These are phyloP conservation scores for Leuctra nigra DNA, from an alignment of 2,888 invertebrate genomes.

Conservation along the genomic window DNA sequence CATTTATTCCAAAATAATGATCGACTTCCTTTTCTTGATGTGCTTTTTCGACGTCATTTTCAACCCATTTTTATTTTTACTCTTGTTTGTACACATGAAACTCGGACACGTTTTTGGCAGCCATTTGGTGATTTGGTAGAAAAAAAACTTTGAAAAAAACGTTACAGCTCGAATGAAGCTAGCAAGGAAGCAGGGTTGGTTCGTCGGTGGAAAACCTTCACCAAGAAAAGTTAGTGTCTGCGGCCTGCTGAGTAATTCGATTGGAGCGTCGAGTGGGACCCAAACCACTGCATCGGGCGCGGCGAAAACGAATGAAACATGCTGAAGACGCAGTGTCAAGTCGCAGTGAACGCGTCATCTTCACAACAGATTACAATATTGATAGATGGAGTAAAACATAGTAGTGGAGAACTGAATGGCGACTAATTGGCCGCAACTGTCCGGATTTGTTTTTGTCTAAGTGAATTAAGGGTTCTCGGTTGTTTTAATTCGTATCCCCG, in stretches of 20 bases:
- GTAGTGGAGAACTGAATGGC: background rate
- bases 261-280: too few species aligned
- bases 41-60: too few species aligned
- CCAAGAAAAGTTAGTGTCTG: conserved; percentile 14
- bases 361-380: background rate
- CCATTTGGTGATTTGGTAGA: conserved; percentile 3
- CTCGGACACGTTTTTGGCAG: background rate
- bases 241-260: conserved; percentile 12
- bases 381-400: background rate
- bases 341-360: background rate
- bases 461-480: conserved; percentile 13
- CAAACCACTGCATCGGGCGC: background rate
- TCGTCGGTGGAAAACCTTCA: background rate
- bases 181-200: background rate
- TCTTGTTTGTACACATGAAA: too few species aligned
- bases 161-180: background rate
- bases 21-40: too few species aligned
- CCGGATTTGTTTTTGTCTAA: conserved; percentile 22
- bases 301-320: background rate
- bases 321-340: background rate
- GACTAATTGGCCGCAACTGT: conserved; percentile 16
- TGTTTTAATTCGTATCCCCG: conserved; percentile 2
- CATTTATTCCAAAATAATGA: too few species aligned
- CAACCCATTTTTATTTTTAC: too few species aligned
- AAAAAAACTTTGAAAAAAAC: background rate